Base-by-base conservation (phyloP, 2,888 invertebrate genomes). In the Coelinius sp. region DNA sequence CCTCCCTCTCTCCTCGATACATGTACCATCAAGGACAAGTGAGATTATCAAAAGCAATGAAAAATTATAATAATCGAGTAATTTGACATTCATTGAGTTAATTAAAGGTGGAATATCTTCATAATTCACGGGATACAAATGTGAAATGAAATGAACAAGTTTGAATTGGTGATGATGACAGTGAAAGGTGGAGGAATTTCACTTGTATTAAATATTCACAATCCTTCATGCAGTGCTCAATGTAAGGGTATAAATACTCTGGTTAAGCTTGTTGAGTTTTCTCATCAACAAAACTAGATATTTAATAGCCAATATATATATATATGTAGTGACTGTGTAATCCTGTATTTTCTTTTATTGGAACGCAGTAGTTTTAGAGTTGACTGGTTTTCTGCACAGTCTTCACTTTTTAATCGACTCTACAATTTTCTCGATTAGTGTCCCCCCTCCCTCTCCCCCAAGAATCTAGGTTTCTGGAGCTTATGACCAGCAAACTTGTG, bases 131-230 rank as follows among this genome's bases (percentile, higher is more conserved):
- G n/a, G 52, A 8, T 66, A 38, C 38, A 46, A 41, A 31, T 64
- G 73, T 67, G 53, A 56, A 75, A 75, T 68, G 70, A 74, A 73
- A 74, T 65, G 35, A 46, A 73, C 66, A 56, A 65, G 38, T 14
- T n/a, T 62, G n/a, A n/a, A 38, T 35, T 66, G 65, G 20, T 49
- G 56, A 77, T 64, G 78, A 72, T 73, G 78, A 74, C 78, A 79
- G 82, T 82, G 82, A 82, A 82, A 82, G 81, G 81, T 79, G 76
- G 77, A 78, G 44, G 80, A 82, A 81, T 82, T 82, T 82, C 82
- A 79, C 80, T 49, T 17, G 46, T 6, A 41, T 41, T n/a, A 41
- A 41, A 41, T 41, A n/a, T 41, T 41, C 10, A 1, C n/a, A 41
- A 12, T 41, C 5, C n/a, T n/a, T 6, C 31, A 31, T 31, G 4